Percentiles rank a stretch among this genome's conserved stretches.
Evolutionary conservation across 2,888 invertebrate species (phyloP).

Genomic region (Choreutis nemorana): DNA sequence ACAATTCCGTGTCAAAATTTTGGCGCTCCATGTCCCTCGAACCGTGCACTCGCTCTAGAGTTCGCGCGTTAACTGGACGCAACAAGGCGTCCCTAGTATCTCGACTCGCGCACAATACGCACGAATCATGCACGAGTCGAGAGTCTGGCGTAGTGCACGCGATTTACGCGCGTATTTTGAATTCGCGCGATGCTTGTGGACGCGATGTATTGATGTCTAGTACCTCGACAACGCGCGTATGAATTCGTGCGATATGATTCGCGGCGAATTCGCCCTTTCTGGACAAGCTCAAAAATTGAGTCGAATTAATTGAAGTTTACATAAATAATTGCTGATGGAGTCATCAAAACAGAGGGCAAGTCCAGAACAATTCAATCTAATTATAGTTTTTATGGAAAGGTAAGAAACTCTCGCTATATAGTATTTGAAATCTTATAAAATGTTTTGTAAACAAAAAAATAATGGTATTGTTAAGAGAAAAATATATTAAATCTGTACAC

Average conservation of each 20-base stretch:
- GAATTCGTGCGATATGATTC: constrained; percentile 2
- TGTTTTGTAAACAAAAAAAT: too few relatives aligned
- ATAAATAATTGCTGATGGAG: too few relatives aligned
- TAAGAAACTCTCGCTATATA: too few relatives aligned
- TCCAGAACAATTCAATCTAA: too few relatives aligned
- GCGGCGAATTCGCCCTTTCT: too few relatives aligned
- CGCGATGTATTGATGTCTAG: constrained; percentile 9
- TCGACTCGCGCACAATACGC: constrained; percentile 8
- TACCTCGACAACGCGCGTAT: constrained; percentile 6
- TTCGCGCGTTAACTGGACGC: constrained; percentile 5
- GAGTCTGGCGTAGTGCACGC: constrained; percentile 7
- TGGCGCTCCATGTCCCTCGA: constrained; percentile 7
- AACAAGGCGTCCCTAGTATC: constrained; percentile 8
- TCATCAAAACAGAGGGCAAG: too few relatives aligned
- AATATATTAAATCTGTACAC: too few relatives aligned
- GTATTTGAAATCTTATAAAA: too few relatives aligned
- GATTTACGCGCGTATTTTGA: constrained; percentile 11
- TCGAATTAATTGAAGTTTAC: background rate
- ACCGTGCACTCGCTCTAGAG: constrained; percentile 7
- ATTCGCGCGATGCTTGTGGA: constrained; percentile 9
- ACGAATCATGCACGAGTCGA: constrained; percentile 7
- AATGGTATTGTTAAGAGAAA: too few relatives aligned
- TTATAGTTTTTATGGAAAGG: too few relatives aligned
- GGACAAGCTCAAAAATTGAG: constrained; percentile 2
- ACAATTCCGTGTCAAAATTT: constrained; percentile 9